phyloP scores from a whole-genome alignment of 2,797 vertebrate genomes.

The Aythya fuligula region DNA sequence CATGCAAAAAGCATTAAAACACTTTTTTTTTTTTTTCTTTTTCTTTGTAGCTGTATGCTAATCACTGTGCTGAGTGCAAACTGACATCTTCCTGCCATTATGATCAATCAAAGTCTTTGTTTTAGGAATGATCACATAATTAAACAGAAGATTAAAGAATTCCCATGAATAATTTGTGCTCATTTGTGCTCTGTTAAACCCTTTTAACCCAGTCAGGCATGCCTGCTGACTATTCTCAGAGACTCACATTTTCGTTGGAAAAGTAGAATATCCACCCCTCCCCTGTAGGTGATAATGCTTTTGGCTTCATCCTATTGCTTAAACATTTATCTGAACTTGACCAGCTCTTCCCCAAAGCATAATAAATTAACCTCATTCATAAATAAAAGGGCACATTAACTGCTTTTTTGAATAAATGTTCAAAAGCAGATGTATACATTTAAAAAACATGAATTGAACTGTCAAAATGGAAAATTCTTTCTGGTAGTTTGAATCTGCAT shows the following conservation, averaged over 20 bases:
- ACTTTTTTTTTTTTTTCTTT: neutral
- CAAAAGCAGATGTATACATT: neutral
- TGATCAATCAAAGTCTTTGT: slow-evolving; percentile 56
- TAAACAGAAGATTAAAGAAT: slow-evolving; percentile 62
- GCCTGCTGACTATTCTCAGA: slow-evolving; percentile 1
- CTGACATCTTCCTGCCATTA: slow-evolving; percentile 28
- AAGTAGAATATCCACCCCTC: neutral
- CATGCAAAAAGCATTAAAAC: neutral
- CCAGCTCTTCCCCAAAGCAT: neutral
- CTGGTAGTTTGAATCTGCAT: neutral
- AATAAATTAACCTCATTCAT: neutral
- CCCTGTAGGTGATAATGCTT: neutral
- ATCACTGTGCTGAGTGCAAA: slow-evolving; percentile 1
- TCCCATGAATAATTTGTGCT: slow-evolving; percentile 55
- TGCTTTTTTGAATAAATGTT: neutral
- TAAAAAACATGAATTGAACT: neutral
- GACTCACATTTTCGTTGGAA: neutral
- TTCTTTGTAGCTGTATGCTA: slow-evolving; percentile 6
- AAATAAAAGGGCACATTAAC: neutral
- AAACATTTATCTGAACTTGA: neutral
- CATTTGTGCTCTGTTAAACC: slow-evolving; percentile 43
- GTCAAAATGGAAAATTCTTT: neutral
- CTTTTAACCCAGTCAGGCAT: neutral
- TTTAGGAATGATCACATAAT: slow-evolving; percentile 52
- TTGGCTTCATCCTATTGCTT: neutral